Evolutionary conservation across 2,888 invertebrate species (phyloP), one percentile per base, ranked within the genome.

Genomic region (Linnaemya tessellans): DNA sequence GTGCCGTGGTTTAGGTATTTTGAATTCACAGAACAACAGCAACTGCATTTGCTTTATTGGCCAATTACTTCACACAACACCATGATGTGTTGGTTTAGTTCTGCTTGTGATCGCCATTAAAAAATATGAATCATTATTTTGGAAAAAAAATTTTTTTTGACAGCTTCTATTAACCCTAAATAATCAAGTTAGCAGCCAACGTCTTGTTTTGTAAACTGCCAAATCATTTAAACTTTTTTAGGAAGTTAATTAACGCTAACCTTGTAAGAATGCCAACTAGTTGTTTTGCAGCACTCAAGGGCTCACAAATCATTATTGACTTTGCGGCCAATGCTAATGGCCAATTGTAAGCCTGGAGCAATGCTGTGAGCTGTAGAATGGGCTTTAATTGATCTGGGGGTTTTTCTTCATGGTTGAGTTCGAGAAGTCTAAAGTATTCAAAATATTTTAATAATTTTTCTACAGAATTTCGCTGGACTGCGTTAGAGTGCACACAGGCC

Each of bases 41-140:
- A 60, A 78, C 15, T 78, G 78, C 78, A 78, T 68, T 75, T 68
- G 18, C 41, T n/a, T 64, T 64, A 25, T 38, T 43, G n/a, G 41
- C 38, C 25, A 60, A 11, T 68, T 38, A 43, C 49, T 65, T 41
- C 25, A 58, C 49, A 35, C 38, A n/a, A n/a, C 22, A 58, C 9
- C 46, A 46, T 60, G 58, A 78, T n/a, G n/a, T 54, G 58, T 60
- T 68, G 10, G 35, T 46, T 78, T 68, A 49, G 68, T 68, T 78
- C 58, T 68, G 77, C 58, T 68, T 78, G n/a, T 68, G 77, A n/a
- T n/a, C n/a, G 68, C 18, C 67, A 67, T 58, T 15, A 30, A 56
- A n/a, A 56, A 75, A 3, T 58, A 58, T 67, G 22, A 78, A 18
- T 30, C 22, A 62, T 65, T 56, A 46, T 35, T 4, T 41, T 41